Evolutionary conservation across 2,113 vertebrate genomes (phyloP).

Genomic region (Centropus bengalensis): DNA sequence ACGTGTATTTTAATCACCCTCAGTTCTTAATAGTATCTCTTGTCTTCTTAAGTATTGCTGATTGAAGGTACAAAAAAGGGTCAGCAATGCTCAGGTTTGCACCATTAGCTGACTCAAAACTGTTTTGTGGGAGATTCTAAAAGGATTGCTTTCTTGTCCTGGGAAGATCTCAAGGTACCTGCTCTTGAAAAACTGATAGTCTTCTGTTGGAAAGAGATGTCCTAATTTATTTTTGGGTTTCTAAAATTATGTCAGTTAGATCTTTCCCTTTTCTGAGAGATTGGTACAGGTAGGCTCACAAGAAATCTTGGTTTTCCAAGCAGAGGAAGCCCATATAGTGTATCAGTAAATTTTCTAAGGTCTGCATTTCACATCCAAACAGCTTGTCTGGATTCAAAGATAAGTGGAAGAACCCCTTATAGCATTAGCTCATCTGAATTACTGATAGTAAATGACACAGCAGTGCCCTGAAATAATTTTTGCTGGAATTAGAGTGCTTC

Average conservation of each 20-base stretch:
- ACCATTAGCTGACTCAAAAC: not conserved
- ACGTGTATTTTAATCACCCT: not conserved
- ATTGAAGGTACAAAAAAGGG: not conserved
- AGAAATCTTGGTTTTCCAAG: not conserved
- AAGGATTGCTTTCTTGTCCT: not conserved
- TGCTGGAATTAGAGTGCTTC: not conserved
- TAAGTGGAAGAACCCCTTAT: not conserved
- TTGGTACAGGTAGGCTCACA: not conserved
- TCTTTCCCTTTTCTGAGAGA: not conserved
- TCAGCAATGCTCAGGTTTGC: not conserved
- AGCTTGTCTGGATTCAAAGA: not conserved
- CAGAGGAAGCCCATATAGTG: not conserved
- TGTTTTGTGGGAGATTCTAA: not conserved
- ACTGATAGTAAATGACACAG: not conserved
- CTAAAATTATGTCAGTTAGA: not conserved
- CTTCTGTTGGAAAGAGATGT: not conserved
- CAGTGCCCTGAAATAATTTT: slow-evolving; percentile 17
- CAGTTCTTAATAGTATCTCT: not conserved
- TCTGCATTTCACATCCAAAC: not conserved
- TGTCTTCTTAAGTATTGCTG: not conserved
- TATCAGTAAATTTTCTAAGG: not conserved
- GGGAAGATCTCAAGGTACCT: not conserved
- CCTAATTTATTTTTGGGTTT: not conserved
- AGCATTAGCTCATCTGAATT: not conserved
- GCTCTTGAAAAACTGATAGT: not conserved